These are phyloP conservation scores for Nibea albiflora DNA, from an alignment of 2,113 vertebrate genomes.

Conservation along the genomic window DNA sequence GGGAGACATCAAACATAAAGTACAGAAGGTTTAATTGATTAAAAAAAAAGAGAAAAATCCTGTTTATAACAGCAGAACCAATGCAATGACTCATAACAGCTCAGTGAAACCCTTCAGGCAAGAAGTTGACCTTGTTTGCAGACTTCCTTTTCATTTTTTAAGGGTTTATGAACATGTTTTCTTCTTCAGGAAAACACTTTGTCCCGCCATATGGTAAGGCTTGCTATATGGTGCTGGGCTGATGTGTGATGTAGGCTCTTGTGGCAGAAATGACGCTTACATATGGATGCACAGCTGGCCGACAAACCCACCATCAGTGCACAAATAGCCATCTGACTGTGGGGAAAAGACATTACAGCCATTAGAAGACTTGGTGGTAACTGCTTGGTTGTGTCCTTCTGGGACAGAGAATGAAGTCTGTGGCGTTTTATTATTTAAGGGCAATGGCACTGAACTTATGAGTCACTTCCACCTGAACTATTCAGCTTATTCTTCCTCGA, in stretches of 20 bases:
- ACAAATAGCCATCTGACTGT: conserved; percentile 22
- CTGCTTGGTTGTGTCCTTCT: conserved; percentile 30
- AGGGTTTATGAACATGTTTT: conserved; percentile 54
- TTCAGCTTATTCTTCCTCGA: conserved; percentile 7
- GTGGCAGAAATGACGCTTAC: conserved; percentile 32
- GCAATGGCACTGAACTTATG: conserved; percentile 24
- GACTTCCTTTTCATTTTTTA: conserved; percentile 56
- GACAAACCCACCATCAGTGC: conserved; percentile 5
- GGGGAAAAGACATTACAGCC: conserved; percentile 27
- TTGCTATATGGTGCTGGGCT: conserved; percentile 20
- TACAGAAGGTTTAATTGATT: conserved; percentile 70
- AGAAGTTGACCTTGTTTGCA: conserved; percentile 72
- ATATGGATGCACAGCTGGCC: conserved; percentile 58
- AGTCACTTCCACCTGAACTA: conserved; percentile 18
- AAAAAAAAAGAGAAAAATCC: conserved; percentile 46
- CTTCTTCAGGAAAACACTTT: conserved; percentile 49
- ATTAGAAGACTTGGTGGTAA: not conserved
- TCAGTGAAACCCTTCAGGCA: conserved; percentile 64
- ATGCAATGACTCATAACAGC: conserved; percentile 70
- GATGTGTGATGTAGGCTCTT: conserved; percentile 20
- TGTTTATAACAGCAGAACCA: conserved; percentile 69
- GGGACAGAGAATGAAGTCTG: conserved; percentile 13
- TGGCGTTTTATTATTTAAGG: not conserved
- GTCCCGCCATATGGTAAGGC: conserved; percentile 36
- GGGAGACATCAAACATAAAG: conserved; percentile 70